Conservation (phyloP, 2,888 invertebrate genomes). For the Macroteleia sp. region DNA sequence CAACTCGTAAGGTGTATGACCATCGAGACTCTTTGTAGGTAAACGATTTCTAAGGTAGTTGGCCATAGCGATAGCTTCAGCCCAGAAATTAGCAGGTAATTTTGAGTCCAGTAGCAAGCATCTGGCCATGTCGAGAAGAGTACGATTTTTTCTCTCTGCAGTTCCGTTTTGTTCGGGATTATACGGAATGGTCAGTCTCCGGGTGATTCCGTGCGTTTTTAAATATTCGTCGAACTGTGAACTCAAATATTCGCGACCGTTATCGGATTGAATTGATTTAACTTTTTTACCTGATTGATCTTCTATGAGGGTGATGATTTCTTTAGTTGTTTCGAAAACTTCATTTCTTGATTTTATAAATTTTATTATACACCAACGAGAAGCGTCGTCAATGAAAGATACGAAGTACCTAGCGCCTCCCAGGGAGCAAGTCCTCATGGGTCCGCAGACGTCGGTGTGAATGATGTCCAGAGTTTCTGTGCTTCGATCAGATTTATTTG, state of each 20-base stretch:
- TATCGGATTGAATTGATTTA: constrained; percentile 7
- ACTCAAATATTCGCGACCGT: constrained; percentile 6
- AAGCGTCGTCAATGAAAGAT: constrained; percentile 7
- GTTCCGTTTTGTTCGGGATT: constrained; percentile 20
- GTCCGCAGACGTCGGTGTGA: constrained; percentile 24
- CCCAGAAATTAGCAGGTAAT: not conserved
- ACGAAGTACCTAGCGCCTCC: constrained; percentile 15
- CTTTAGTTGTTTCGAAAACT: constrained; percentile 1
- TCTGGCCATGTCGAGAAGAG: constrained; percentile 9
- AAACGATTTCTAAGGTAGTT: not conserved
- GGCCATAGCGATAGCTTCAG: not conserved
- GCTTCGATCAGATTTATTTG: constrained; percentile 6
- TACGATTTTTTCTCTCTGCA: constrained; percentile 16
- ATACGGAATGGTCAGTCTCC: constrained; percentile 1
- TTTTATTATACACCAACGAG: constrained; percentile 4
- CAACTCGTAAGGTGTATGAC: not conserved
- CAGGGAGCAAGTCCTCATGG: not conserved
- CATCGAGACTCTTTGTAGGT: constrained; percentile 1
- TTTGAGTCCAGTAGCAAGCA: not conserved
- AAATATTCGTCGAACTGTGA: not conserved
- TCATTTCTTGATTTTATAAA: constrained; percentile 14
- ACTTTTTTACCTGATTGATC: constrained; percentile 1
- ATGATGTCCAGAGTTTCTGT: constrained; percentile 15
- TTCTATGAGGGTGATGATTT: constrained; percentile 1
- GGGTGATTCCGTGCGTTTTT: not conserved